Percentiles rank a stretch among this genome's conserved stretches.
These are phyloP conservation scores for Phalangium opilio DNA, from an alignment of 2,888 invertebrate species.

Conservation along the genomic window DNA sequence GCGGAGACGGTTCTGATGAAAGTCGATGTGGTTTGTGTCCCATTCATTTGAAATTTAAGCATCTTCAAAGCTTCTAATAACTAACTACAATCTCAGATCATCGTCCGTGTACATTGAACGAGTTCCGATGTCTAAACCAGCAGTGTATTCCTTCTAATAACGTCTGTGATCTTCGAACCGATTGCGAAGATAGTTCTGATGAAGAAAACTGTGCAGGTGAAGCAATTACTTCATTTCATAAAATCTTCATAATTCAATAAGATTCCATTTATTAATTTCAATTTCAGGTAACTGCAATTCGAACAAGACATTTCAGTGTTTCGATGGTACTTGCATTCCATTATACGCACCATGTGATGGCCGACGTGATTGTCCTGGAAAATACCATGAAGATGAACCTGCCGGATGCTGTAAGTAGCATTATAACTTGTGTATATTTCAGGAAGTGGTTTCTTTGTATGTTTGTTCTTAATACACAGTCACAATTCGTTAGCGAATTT, in stretches of 20 bases:
- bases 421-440: no score
- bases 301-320: slow-evolving; percentile 24
- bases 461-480: no score
- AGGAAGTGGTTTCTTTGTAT: no score
- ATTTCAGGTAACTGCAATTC: slow-evolving; percentile 21
- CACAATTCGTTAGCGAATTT: no score
- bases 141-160: slow-evolving; percentile 26
- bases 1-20: slow-evolving; percentile 33
- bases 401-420: slow-evolving; percentile 16
- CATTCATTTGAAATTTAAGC: background rate
- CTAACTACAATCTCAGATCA: no score
- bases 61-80: no score
- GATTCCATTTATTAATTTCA: background rate
- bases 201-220: slow-evolving; percentile 20
- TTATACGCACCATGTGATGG: slow-evolving; percentile 22
- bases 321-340: slow-evolving; percentile 26
- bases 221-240: background rate
- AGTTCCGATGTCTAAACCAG: slow-evolving; percentile 26
- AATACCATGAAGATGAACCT: slow-evolving; percentile 25
- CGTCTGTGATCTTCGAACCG: slow-evolving; percentile 27
- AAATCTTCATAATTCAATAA: background rate
- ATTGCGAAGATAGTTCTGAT: slow-evolving; percentile 26
- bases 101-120: slow-evolving; percentile 16
- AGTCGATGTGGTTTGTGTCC: slow-evolving; percentile 27
- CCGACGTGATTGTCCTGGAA: slow-evolving; percentile 24